A percentile compares a stretch with the other conserved stretches of the same genome.
Conservation (phyloP, 2,888 invertebrate species). For the Pilophorus perplexus region DNA sequence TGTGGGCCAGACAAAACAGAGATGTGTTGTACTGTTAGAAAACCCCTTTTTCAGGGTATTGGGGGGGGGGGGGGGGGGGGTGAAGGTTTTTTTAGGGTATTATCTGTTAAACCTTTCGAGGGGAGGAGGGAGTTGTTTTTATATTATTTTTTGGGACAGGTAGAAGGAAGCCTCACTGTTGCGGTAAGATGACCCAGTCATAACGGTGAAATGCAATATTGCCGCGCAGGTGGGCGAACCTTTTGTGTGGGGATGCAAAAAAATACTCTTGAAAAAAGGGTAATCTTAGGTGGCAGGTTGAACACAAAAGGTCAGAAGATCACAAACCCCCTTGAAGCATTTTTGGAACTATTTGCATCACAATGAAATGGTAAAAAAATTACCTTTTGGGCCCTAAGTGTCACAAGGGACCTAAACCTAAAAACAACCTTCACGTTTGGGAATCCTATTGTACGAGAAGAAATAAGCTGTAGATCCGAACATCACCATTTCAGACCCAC, state of each 20-base stretch:
- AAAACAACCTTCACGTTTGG: constrained; percentile 5
- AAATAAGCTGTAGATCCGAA: constrained; percentile 29
- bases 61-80: too few species aligned
- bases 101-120: background rate
- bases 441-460: constrained; percentile 9
- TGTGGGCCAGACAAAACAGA: background rate
- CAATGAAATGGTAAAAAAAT: constrained; percentile 8
- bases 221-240: constrained; percentile 18
- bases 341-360: constrained; percentile 8
- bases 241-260: background rate
- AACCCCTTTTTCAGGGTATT: constrained; percentile 6
- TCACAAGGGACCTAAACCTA: constrained; percentile 3
- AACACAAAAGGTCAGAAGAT: constrained; percentile 9
- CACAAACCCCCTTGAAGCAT: background rate
- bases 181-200: constrained; percentile 33
- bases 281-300: constrained; percentile 33
- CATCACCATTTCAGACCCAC: constrained; percentile 1
- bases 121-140: background rate
- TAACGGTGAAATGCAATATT: constrained; percentile 35
- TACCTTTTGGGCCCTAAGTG: background rate
- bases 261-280: too few species aligned
- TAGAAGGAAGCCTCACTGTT: background rate
- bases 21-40: constrained; percentile 25
- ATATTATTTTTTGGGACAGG: background rate
- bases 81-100: background rate